Conservation (phyloP, 2,888 invertebrate genomes). For the Volucella inanis region DNA sequence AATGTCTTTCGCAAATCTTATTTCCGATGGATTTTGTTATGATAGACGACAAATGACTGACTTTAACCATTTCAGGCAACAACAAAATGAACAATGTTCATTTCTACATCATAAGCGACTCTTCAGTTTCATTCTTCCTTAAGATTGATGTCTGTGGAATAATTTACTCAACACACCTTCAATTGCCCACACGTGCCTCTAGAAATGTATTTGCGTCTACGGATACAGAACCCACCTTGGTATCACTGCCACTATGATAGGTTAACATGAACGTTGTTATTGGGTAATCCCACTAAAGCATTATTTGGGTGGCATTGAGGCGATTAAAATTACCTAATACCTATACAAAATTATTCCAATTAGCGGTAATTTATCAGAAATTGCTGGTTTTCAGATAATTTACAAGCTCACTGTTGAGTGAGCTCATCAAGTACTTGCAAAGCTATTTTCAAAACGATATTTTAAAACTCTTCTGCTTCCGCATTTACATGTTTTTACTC, state of each 20-base stretch:
- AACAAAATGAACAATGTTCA: no score
- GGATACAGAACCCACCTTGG: conserved; percentile 1
- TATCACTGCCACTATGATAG: neutral
- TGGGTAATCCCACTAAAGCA: conserved; percentile 38
- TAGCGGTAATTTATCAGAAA: conserved; percentile 27
- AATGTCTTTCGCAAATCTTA: no score
- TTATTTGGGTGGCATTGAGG: conserved; percentile 45
- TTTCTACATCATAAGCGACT: neutral
- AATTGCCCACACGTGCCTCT: conserved; percentile 7
- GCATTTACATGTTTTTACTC: no score
- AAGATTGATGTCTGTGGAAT: conserved; percentile 1
- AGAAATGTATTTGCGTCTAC: neutral
- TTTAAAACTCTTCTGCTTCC: no score
- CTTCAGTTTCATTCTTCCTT: neutral
- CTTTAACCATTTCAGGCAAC: no score
- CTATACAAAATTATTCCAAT: conserved; percentile 18
- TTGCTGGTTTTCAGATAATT: neutral
- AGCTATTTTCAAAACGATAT: no score
- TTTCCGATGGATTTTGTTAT: no score
- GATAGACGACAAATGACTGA: no score
- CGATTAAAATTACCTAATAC: conserved; percentile 51
- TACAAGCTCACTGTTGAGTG: no score
- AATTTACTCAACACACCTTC: conserved; percentile 12
- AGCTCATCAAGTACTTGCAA: no score
- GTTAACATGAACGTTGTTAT: conserved; percentile 13